A percentile compares a stretch with the other conserved stretches of the same genome.
Evolutionary conservation across 2,888 invertebrate species (phyloP).

Genomic region (Nymphalis urticae): DNA sequence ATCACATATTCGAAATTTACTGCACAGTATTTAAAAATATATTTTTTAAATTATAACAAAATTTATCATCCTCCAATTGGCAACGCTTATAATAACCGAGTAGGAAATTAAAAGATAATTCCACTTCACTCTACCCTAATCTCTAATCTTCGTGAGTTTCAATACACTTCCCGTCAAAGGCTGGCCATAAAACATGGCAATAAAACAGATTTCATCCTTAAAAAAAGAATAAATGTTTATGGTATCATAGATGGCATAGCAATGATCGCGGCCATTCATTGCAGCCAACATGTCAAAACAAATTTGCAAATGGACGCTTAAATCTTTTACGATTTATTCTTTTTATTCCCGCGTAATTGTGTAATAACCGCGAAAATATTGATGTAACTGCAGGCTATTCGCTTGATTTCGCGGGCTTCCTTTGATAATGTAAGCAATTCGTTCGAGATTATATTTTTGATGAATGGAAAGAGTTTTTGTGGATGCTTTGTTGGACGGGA

Average conservation of each 20-base stretch:
- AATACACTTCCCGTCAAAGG: slow-evolving; percentile 70
- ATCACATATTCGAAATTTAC: too few relatives aligned
- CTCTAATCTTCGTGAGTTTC: slow-evolving; percentile 74
- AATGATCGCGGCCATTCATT: slow-evolving; percentile 53
- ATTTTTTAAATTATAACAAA: too few relatives aligned
- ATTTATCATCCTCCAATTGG: slow-evolving; percentile 29
- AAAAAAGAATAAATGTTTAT: slow-evolving; percentile 65
- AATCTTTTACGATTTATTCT: slow-evolving; percentile 50
- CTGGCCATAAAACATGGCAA: slow-evolving; percentile 61
- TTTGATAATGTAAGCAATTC: slow-evolving; percentile 56
- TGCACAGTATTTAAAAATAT: too few relatives aligned
- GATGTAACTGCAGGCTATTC: slow-evolving; percentile 50
- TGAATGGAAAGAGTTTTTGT: slow-evolving; percentile 66
- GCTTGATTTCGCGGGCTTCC: slow-evolving; percentile 54
- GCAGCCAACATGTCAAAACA: slow-evolving; percentile 71
- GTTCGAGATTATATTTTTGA: slow-evolving; percentile 66
- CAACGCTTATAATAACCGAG: slow-evolving; percentile 47
- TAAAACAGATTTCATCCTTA: slow-evolving; percentile 61
- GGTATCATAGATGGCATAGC: slow-evolving; percentile 64
- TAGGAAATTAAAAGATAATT: slow-evolving; percentile 69
- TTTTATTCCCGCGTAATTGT: slow-evolving; percentile 46
- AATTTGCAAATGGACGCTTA: slow-evolving; percentile 50
- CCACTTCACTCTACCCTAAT: slow-evolving; percentile 73
- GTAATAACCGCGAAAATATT: slow-evolving; percentile 71
- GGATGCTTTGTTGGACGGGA: slow-evolving; percentile 58